phyloP scores from a whole-genome alignment of 2,113 vertebrate species.

The Daubentonia madagascariensis region DNA sequence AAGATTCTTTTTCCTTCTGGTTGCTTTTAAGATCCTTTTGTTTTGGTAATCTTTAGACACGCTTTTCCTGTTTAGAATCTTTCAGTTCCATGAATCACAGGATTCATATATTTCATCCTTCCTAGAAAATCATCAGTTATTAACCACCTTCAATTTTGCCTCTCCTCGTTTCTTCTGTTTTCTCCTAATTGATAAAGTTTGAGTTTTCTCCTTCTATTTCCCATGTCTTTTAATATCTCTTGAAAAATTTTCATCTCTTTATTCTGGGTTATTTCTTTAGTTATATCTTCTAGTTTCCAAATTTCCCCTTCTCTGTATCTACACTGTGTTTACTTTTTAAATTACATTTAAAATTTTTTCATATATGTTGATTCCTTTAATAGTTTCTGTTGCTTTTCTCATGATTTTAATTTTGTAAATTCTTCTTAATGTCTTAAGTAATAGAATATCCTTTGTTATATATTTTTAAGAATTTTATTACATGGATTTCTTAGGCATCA shows the following conservation, averaged over 20 bases:
- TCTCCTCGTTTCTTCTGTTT: background rate
- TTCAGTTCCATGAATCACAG: background rate
- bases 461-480: background rate
- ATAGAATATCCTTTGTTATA: background rate
- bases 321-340: background rate
- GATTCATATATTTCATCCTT: background rate
- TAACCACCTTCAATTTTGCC: background rate
- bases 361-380: background rate
- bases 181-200: background rate
- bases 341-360: background rate
- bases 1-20: background rate
- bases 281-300: background rate
- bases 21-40: background rate
- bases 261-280: background rate
- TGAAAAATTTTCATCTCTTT: background rate
- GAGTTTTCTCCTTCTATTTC: background rate
- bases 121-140: background rate
- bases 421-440: background rate
- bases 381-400: background rate
- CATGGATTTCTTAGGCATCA: background rate
- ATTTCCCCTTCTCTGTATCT: background rate
- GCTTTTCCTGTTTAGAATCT: background rate
- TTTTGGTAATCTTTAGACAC: background rate
- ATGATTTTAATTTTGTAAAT: background rate
- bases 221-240: background rate